Evolutionary conservation across 2,888 invertebrate species (phyloP).

Genomic region (Ichneumoninae sp.): DNA sequence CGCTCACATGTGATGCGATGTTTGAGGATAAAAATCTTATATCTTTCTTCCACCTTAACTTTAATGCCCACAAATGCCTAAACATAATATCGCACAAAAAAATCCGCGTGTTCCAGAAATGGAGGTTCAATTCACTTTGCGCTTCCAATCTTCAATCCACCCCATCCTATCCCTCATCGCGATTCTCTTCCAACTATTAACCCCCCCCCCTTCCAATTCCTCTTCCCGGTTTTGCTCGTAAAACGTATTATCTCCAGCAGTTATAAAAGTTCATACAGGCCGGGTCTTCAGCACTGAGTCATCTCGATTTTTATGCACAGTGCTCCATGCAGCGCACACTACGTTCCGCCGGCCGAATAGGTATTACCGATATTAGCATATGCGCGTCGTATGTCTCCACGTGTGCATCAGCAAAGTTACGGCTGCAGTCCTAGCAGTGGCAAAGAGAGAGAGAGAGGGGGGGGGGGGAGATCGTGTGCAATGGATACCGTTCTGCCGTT

Average conservation of each 20-base stretch:
- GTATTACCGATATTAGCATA: slow-evolving; percentile 26
- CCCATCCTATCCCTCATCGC: slow-evolving; percentile 42
- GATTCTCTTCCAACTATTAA: slow-evolving; percentile 32
- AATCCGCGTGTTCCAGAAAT: neutral
- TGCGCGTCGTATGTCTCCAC: slow-evolving; percentile 28
- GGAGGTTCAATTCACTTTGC: neutral
- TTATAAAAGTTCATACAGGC: slow-evolving; percentile 58
- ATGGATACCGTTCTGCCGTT: slow-evolving; percentile 11
- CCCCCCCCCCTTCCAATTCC: neutral
- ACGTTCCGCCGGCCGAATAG: slow-evolving; percentile 26
- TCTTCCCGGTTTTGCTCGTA: slow-evolving; percentile 56
- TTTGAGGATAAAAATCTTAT: too few relatives aligned
- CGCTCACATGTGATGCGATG: neutral
- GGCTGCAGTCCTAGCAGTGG: slow-evolving; percentile 35
- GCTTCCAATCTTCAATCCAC: slow-evolving; percentile 44
- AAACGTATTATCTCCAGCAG: slow-evolving; percentile 69
- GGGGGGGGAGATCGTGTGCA: neutral
- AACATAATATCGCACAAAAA: neutral
- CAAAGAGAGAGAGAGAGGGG: slow-evolving; percentile 23
- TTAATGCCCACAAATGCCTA: too few relatives aligned
- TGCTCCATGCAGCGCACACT: slow-evolving; percentile 48
- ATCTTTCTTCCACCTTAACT: too few relatives aligned
- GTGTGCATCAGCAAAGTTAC: slow-evolving; percentile 26
- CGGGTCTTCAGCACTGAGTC: slow-evolving; percentile 39
- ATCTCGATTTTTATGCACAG: slow-evolving; percentile 54